Conservation (phyloP, 2,888 invertebrate species). For the Griposia aprilina region DNA sequence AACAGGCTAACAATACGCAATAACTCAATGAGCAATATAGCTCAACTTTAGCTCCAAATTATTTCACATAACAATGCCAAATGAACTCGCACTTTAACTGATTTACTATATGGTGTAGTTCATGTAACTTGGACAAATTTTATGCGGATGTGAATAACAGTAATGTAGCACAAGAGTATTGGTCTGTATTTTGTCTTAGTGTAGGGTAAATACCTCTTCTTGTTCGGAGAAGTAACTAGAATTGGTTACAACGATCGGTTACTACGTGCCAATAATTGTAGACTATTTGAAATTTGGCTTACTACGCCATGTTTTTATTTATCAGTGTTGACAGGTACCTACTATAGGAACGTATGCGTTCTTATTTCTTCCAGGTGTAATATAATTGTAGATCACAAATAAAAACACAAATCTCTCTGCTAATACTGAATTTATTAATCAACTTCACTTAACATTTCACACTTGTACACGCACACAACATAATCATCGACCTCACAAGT, state of each 20-base stretch:
- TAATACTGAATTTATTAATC: no score
- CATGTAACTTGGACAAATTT: neutral
- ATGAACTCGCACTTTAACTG: conserved; percentile 39
- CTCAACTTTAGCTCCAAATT: conserved; percentile 5
- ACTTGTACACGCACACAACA: no score
- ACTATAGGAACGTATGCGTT: no score
- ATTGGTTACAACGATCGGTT: neutral
- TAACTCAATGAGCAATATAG: conserved; percentile 30
- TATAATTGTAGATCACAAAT: no score
- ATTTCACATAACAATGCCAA: conserved; percentile 25
- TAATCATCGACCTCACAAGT: no score
- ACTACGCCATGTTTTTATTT: no score
- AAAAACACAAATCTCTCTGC: no score
- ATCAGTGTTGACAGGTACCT: no score
- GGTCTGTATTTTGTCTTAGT: neutral
- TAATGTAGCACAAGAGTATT: neutral
- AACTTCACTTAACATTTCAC: no score
- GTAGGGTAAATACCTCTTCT: neutral
- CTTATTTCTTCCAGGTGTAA: no score
- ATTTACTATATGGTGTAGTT: conserved; percentile 24
- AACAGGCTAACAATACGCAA: conserved; percentile 5
- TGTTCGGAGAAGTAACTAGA: neutral
- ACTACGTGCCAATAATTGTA: neutral
- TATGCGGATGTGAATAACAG: neutral
- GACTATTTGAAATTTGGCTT: no score